Percentiles rank a stretch among this genome's conserved stretches.
These are phyloP conservation scores for Myodes glareolus DNA, from an alignment of 2,113 vertebrate genomes.

Conservation along the genomic window DNA sequence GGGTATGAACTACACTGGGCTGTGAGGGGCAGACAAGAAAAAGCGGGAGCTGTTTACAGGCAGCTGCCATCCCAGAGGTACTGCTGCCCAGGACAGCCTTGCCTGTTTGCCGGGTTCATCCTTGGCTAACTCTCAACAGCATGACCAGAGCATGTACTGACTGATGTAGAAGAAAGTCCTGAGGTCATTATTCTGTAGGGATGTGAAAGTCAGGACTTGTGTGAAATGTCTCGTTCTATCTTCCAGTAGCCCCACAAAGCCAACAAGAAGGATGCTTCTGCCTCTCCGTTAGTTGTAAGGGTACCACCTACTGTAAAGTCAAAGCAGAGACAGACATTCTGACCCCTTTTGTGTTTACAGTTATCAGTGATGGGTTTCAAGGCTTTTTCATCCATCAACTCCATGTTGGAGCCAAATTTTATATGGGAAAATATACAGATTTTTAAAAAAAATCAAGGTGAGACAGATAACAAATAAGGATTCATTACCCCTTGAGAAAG, in stretches of 20 bases:
- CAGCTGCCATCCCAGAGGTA: neutral
- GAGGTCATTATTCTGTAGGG: neutral
- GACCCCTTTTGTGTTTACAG: neutral
- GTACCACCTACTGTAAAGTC: neutral
- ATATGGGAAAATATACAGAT: neutral
- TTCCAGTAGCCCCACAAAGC: neutral
- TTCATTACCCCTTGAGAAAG: too few relatives aligned
- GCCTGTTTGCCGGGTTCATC: too few relatives aligned
- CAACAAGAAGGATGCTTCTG: neutral
- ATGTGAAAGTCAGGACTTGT: neutral
- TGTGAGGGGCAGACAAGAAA: neutral
- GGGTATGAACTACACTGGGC: fast-evolving
- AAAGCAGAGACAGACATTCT: neutral
- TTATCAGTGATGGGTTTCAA: neutral
- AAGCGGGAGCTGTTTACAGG: neutral
- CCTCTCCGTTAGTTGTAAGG: neutral
- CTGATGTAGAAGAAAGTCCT: neutral
- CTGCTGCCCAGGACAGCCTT: neutral
- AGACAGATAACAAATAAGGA: neutral
- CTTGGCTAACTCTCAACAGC: neutral
- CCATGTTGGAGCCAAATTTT: neutral
- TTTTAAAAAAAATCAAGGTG: neutral
- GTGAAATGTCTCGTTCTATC: neutral
- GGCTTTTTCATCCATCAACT: neutral
- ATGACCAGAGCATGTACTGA: too few relatives aligned